Conservation (phyloP, 2,113 vertebrate species). For the human region GRCh38 chr2:66448001-66448500, state of each 20-base stretch:
- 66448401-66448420: conserved; percentile 54
- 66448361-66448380: conserved; percentile 61
- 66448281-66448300: conserved; percentile 74
- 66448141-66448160: neutral
- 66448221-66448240: conserved; percentile 82
- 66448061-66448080: neutral
- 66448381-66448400: conserved; percentile 50
- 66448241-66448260: conserved; percentile 82
- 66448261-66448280: conserved; percentile 79
- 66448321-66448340: conserved; percentile 69
- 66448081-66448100: conserved; percentile 33
- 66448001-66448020: conserved; percentile 72
- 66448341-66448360: conserved; percentile 46
- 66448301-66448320: conserved; percentile 82
- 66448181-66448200: conserved; percentile 46
- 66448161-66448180: neutral
- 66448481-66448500: conserved; percentile 41
- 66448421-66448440: conserved; percentile 31
- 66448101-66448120: neutral
- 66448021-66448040: conserved; percentile 69
- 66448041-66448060: conserved; percentile 51
- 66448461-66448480: conserved; percentile 46
- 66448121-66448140: neutral
- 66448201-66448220: conserved; percentile 69
- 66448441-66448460: neutral